Conservation (phyloP, 2,113 vertebrate species). For the Calidris pugnax region DNA sequence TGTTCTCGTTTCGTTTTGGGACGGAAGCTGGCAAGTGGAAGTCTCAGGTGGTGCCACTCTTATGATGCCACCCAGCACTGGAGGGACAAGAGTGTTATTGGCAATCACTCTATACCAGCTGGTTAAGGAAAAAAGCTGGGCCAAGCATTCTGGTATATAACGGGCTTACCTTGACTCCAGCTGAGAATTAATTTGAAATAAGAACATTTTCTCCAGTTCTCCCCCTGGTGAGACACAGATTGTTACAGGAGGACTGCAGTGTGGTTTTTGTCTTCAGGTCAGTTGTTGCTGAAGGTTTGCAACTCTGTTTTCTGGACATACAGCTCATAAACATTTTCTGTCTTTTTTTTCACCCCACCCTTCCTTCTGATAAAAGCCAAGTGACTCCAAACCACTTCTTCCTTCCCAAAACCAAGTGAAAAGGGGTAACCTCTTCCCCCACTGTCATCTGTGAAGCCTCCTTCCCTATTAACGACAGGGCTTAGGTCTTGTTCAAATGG, state of each 20-base stretch:
- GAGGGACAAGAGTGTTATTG: background rate
- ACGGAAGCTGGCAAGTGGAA: background rate
- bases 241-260: background rate
- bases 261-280: background rate
- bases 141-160: background rate
- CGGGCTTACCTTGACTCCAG: background rate
- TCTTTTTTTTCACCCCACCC: background rate
- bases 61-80: background rate
- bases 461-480: background rate
- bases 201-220: background rate
- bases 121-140: background rate
- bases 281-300: background rate
- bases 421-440: background rate
- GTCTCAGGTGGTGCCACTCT: background rate
- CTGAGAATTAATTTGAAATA: background rate
- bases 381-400: background rate
- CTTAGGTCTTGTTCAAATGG: background rate
- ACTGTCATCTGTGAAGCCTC: background rate
- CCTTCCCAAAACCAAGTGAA: background rate
- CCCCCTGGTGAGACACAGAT: background rate
- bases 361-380: background rate
- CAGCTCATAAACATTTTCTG: background rate
- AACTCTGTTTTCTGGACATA: background rate
- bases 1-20: background rate
- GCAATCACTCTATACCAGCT: background rate